Evolutionary conservation across 2,113 vertebrate species (phyloP).

Genomic region (Ariopsis seemanni): DNA sequence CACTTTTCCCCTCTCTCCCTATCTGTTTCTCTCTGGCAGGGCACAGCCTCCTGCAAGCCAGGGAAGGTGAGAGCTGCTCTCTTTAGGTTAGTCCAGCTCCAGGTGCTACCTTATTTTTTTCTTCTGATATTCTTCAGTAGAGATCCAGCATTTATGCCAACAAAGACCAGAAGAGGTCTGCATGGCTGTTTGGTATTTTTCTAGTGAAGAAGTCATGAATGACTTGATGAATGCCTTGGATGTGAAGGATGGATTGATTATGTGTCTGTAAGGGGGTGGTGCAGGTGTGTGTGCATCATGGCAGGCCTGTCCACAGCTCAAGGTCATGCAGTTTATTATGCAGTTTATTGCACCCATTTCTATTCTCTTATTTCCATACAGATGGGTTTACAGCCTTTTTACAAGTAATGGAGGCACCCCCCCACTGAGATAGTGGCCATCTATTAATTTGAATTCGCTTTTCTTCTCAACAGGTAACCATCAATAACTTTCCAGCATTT

Average conservation of each 20-base stretch:
- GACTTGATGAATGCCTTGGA: not conserved
- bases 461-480: not conserved
- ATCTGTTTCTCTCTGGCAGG: constrained; percentile 4
- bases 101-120: not conserved
- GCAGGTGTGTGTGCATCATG: constrained; percentile 2
- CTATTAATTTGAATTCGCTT: constrained; percentile 25
- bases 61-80: constrained; percentile 36
- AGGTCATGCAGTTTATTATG: constrained; percentile 38
- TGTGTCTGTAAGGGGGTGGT: not conserved
- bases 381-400: constrained; percentile 35
- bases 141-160: constrained; percentile 43
- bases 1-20: constrained; percentile 10
- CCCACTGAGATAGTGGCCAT: not conserved
- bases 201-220: constrained; percentile 46
- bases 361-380: constrained; percentile 48
- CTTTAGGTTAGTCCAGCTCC: constrained; percentile 17
- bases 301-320: constrained; percentile 8
- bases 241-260: not conserved
- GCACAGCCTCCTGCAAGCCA: constrained; percentile 12
- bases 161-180: constrained; percentile 43
- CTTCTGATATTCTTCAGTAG: not conserved
- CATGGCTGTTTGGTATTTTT: constrained; percentile 42
- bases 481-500: constrained; percentile 23
- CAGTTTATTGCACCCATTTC: constrained; percentile 42
- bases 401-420: constrained; percentile 13